A percentile compares a stretch with the other conserved stretches of the same genome.
Conservation (phyloP, 2,797 vertebrate genomes). For the Liparis tanakae region DNA sequence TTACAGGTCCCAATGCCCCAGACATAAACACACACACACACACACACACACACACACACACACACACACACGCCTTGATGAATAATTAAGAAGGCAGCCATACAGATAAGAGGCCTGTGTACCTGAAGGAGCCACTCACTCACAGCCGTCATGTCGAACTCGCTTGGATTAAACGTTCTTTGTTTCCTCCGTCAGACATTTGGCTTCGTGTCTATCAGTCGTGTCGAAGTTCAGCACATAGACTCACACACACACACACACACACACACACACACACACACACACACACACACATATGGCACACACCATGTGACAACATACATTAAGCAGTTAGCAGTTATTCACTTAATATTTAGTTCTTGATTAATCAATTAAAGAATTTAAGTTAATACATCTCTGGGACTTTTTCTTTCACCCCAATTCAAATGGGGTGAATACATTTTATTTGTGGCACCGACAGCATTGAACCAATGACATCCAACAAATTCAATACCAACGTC, state of each 20-base stretch:
- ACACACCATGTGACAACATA: background rate
- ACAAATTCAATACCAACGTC: slow-evolving; percentile 2
- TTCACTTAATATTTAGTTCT: background rate
- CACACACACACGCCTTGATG: slow-evolving; percentile 58
- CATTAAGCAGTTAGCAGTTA: background rate
- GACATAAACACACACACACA: slow-evolving; percentile 35
- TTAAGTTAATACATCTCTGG: background rate
- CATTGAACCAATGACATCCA: background rate
- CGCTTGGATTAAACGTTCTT: slow-evolving; percentile 55
- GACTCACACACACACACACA: background rate
- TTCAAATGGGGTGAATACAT: background rate
- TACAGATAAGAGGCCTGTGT: slow-evolving; percentile 63
- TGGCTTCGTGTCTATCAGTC: slow-evolving; percentile 44
- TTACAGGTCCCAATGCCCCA: slow-evolving; percentile 47
- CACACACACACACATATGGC: background rate
- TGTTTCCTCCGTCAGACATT: slow-evolving; percentile 44
- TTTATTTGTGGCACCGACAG: background rate
- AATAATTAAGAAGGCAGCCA: slow-evolving; percentile 76
- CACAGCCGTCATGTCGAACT: slow-evolving; percentile 57
- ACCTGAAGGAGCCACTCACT: slow-evolving; percentile 64
- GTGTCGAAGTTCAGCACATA: slow-evolving; percentile 7
- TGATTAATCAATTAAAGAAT: background rate
- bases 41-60: slow-evolving; percentile 32
- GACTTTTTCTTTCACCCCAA: background rate
- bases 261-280: background rate